phyloP scores from a whole-genome alignment of 2,113 vertebrate genomes.

The Myxocyprinus asiaticus region DNA sequence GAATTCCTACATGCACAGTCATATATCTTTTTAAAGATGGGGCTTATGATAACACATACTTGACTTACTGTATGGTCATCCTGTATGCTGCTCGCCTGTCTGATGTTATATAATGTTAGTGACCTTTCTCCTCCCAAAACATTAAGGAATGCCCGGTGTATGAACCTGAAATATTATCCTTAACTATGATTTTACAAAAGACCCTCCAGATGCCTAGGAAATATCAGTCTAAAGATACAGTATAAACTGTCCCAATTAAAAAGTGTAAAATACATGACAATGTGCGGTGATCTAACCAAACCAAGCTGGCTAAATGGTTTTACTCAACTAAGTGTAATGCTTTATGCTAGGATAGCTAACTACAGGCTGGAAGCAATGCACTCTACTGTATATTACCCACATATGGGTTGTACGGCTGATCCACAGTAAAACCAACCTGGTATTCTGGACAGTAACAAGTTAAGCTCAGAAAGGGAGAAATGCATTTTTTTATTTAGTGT shows the following conservation, averaged over 20 bases:
- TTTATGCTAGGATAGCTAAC: no score
- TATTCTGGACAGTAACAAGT: no score
- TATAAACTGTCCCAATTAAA: no score
- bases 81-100: not conserved
- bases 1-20: slow-evolving; percentile 23
- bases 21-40: slow-evolving; percentile 33
- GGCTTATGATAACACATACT: slow-evolving; percentile 24
- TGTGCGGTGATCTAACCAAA: no score
- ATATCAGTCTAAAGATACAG: no score
- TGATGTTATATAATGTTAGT: slow-evolving; percentile 41
- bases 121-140: not conserved
- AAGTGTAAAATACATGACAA: no score
- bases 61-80: slow-evolving; percentile 14
- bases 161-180: slow-evolving; percentile 20
- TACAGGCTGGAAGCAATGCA: no score
- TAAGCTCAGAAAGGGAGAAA: not conserved
- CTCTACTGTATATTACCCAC: no score
- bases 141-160: slow-evolving; percentile 12
- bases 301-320: no score
- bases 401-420: not conserved
- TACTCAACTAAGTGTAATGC: no score
- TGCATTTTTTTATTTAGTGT: not conserved
- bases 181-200: not conserved
- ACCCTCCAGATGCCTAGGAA: not conserved
- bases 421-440: slow-evolving; percentile 10